Evolutionary conservation across 2,113 vertebrate species (phyloP).

Genomic region (Tilapia sparmanii): DNA sequence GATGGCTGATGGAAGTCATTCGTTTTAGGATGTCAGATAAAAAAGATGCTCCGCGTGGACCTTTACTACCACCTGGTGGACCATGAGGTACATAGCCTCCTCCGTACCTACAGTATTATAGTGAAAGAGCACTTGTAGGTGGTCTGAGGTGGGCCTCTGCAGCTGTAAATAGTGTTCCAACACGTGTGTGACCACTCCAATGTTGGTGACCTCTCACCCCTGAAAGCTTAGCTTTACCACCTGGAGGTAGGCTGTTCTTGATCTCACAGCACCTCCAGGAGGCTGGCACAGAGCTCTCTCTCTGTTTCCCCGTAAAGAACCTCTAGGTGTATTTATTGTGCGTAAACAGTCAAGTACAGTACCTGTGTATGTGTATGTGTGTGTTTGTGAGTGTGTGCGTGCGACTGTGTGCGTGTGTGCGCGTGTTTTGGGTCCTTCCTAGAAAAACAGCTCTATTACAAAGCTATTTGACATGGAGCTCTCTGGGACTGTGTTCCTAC

Average conservation of each 20-base stretch:
- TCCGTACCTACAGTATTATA: background rate
- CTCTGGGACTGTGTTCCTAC: background rate
- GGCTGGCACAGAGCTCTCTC: background rate
- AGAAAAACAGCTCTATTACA: conserved; percentile 26
- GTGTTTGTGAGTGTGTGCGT: background rate
- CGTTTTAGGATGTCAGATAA: background rate
- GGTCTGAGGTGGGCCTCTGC: conserved; percentile 57
- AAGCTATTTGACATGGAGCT: conserved; percentile 24
- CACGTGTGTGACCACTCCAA: conserved; percentile 56
- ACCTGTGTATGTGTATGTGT: background rate
- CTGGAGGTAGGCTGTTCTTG: conserved; percentile 53
- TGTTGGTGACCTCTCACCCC: conserved; percentile 48
- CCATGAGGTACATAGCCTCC: background rate
- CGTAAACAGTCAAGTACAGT: background rate
- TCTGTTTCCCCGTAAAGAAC: conserved; percentile 24
- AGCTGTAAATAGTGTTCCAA: conserved; percentile 66
- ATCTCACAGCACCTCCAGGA: conserved; percentile 53
- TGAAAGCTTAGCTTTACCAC: conserved; percentile 57
- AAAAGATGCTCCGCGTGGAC: background rate
- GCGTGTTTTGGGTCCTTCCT: background rate
- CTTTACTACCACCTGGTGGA: conserved; percentile 61
- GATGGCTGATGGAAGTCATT: background rate
- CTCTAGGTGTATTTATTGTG: conserved; percentile 4
- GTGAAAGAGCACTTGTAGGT: conserved; percentile 34
- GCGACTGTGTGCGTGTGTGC: background rate